Evolutionary conservation across 2,797 vertebrate genomes (phyloP).

Genomic region (Galagoides demidoff): DNA sequence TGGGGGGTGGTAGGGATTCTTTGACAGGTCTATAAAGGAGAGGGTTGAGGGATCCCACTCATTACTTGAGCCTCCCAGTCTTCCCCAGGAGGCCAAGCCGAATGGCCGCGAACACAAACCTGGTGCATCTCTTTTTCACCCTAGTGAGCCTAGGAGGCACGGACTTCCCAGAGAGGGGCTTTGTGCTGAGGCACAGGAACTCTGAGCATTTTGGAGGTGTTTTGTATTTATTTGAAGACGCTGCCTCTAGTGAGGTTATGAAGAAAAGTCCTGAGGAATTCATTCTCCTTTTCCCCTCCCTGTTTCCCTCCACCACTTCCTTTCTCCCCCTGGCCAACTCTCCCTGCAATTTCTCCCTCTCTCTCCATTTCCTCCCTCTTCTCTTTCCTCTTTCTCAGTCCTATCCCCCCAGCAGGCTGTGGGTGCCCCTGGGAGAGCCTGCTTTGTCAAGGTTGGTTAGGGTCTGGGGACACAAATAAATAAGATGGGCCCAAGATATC

Average conservation of each 20-base stretch:
- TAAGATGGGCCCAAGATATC: background rate
- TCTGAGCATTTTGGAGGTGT: background rate
- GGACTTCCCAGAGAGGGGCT: background rate
- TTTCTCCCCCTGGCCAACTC: background rate
- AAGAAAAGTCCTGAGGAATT: background rate
- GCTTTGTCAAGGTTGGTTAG: background rate
- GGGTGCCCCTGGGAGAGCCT: background rate
- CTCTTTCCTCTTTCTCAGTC: background rate
- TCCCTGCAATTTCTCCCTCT: background rate
- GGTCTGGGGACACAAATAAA: background rate
- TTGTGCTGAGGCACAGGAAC: background rate
- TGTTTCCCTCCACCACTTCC: background rate
- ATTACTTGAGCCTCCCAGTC: background rate
- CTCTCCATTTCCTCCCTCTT: background rate
- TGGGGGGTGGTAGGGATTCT: background rate
- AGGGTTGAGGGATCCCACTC: background rate
- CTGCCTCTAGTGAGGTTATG: background rate
- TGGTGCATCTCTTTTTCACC: fast-evolving
- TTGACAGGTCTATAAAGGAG: background rate
- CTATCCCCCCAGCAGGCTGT: background rate
- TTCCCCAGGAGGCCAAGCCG: background rate
- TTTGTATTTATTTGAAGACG: slow-evolving; percentile 37
- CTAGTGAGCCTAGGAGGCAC: background rate
- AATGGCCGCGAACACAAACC: background rate
- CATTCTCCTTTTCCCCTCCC: background rate